A percentile compares a stretch with the other conserved stretches of the same genome.
Conservation (phyloP, 2,797 vertebrate species). For the Semotilus atromaculatus region DNA sequence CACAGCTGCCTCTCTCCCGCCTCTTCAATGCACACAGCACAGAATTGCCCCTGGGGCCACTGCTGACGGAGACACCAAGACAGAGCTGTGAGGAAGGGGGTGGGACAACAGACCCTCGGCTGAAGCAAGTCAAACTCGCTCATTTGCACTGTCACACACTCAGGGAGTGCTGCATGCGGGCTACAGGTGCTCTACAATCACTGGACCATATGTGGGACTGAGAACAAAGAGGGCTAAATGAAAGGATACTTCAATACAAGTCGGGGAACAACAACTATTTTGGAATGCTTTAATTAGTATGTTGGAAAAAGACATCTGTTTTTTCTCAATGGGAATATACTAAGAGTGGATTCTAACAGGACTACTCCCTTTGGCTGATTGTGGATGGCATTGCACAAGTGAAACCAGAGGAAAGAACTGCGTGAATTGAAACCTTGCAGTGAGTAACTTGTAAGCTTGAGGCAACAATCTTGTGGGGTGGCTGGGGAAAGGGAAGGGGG, state of each 20-base stretch:
- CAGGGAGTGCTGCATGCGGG: conserved; percentile 25
- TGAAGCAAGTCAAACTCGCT: conserved; percentile 46
- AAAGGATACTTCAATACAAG: conserved; percentile 30
- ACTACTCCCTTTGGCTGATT: background rate
- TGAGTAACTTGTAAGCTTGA: conserved; percentile 64
- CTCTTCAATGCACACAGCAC: conserved; percentile 51
- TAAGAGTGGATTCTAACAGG: conserved; percentile 25
- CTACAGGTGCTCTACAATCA: conserved; percentile 44
- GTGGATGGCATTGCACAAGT: conserved; percentile 47
- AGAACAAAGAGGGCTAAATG: conserved; percentile 45
- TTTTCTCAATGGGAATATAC: background rate
- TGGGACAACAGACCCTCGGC: conserved; percentile 54
- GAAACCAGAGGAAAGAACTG: conserved; percentile 35
- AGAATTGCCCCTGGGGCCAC: conserved; percentile 58
- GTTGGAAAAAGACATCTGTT: background rate
- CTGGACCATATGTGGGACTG: conserved; percentile 31
- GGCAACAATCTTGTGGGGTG: conserved; percentile 39
- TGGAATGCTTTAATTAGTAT: background rate
- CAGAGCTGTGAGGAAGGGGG: conserved; percentile 23
- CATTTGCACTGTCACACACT: conserved; percentile 57
- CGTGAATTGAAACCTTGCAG: conserved; percentile 61
- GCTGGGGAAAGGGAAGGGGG: conserved; percentile 65
- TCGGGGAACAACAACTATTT: background rate
- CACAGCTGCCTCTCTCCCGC: background rate
- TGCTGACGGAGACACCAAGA: conserved; percentile 48